Conservation (phyloP, 2,888 invertebrate genomes). For the Hydrotaea diabolus region DNA sequence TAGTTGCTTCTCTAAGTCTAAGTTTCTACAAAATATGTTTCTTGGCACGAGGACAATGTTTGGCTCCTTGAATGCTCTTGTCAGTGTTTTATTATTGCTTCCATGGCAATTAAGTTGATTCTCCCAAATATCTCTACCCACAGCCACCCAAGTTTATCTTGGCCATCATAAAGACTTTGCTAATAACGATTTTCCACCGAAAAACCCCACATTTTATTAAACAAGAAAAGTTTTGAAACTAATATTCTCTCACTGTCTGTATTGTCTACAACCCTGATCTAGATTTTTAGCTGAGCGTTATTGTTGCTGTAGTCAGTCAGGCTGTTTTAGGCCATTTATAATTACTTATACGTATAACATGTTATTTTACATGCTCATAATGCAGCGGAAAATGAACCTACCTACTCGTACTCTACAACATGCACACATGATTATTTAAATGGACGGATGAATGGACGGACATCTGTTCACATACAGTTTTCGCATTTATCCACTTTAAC, state of each 20-base stretch:
- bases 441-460: too few relatives aligned
- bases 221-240: constrained; percentile 3
- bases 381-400: neutral
- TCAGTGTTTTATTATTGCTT: too few relatives aligned
- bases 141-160: neutral
- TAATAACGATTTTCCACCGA: too few relatives aligned
- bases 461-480: neutral
- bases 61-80: too few relatives aligned
- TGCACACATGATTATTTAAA: neutral
- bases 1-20: too few relatives aligned
- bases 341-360: constrained; percentile 27
- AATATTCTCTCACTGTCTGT: neutral
- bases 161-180: neutral
- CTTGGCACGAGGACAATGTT: too few relatives aligned
- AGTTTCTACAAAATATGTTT: too few relatives aligned
- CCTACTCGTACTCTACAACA: constrained; percentile 2
- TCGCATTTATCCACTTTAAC: neutral
- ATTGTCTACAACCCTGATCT: constrained; percentile 9
- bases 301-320: neutral
- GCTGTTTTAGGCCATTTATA: constrained; percentile 20
- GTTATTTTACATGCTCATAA: constrained; percentile 30
- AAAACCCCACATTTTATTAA: neutral
- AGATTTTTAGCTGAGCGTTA: neutral
- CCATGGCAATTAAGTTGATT: too few relatives aligned
- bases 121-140: too few relatives aligned